phyloP scores from a whole-genome alignment of 2,113 vertebrate genomes.

The Sapayoa aenigma region DNA sequence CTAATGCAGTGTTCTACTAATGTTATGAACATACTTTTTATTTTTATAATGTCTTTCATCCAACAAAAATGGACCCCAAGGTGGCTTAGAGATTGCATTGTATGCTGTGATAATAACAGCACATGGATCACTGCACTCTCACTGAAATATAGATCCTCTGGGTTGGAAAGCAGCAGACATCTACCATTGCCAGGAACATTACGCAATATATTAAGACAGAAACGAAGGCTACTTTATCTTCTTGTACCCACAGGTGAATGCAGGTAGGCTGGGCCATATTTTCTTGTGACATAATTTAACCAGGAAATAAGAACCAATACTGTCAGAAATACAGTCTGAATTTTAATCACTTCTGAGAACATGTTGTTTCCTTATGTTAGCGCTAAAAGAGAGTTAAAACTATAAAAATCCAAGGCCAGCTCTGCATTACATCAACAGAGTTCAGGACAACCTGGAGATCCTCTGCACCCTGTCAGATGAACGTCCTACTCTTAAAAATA shows the following conservation, averaged over 20 bases:
- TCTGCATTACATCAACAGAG: background rate
- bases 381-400: background rate
- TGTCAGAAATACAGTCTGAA: background rate
- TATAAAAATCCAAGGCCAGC: background rate
- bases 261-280: constrained; percentile 13
- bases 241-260: constrained; percentile 12
- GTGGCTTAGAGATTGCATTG: constrained; percentile 15
- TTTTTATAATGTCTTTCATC: constrained; percentile 48
- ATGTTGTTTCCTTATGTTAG: background rate
- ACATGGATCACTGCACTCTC: constrained; percentile 47
- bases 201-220: constrained; percentile 24
- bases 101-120: constrained; percentile 46
- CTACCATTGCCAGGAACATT: constrained; percentile 9
- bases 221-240: constrained; percentile 45
- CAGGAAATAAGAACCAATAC: background rate
- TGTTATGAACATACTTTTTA: constrained; percentile 43
- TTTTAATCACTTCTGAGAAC: constrained; percentile 11
- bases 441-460: background rate
- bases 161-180: constrained; percentile 27
- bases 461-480: background rate
- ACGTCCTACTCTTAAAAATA: background rate
- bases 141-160: constrained; percentile 45
- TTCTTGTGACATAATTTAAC: constrained; percentile 28
- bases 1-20: constrained; percentile 21
- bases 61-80: constrained; percentile 35